These are phyloP conservation scores for Numenius phaeopus DNA, from an alignment of 2,797 vertebrate genomes.

Conservation along the genomic window DNA sequence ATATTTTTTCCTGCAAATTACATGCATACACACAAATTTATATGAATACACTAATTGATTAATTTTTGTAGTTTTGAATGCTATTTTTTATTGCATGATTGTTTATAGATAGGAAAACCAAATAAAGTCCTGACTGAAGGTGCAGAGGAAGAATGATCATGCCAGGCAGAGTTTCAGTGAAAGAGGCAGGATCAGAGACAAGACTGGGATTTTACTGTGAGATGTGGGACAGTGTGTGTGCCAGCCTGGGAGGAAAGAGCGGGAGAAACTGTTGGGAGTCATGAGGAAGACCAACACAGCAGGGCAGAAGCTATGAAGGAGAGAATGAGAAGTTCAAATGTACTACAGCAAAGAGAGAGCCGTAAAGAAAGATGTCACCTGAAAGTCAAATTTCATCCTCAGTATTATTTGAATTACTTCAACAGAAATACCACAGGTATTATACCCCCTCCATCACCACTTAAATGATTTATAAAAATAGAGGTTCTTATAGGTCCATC, in stretches of 20 bases:
- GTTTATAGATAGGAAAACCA: not conserved
- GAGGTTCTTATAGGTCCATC: not conserved
- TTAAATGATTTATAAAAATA: not conserved
- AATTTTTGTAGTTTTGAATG: not conserved
- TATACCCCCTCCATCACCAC: not conserved
- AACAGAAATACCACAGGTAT: not conserved
- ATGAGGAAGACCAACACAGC: not conserved
- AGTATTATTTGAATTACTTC: not conserved
- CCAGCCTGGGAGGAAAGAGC: not conserved
- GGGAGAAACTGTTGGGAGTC: not conserved
- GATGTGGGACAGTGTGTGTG: not conserved
- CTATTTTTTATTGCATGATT: not conserved
- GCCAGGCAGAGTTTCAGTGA: not conserved
- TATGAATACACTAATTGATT: not conserved
- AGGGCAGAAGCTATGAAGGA: not conserved
- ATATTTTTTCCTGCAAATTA: not conserved
- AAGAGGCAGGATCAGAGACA: not conserved
- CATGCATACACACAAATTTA: fast-evolving
- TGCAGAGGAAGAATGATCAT: not conserved
- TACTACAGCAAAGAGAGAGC: not conserved
- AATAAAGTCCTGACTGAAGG: not conserved
- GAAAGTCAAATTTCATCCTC: not conserved
- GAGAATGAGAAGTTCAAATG: not conserved
- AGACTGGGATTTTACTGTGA: not conserved
- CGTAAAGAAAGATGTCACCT: not conserved